phyloP scores from a whole-genome alignment of 2,888 invertebrate genomes.

The Ormyrus labotus region DNA sequence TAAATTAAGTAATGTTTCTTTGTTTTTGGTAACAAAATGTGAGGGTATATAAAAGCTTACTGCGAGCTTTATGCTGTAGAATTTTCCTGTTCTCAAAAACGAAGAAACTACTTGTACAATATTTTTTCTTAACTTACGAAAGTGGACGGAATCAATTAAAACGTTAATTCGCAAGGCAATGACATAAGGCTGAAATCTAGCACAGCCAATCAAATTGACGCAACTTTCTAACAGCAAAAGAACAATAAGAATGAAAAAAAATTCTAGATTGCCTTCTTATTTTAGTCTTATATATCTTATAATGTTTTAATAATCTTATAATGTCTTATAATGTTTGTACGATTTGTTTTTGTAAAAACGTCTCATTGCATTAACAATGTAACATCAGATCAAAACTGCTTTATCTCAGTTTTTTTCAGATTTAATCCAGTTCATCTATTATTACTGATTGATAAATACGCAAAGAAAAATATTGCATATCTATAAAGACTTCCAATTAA shows the following conservation, averaged over 20 bases:
- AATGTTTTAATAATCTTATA: no score
- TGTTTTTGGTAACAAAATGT: not conserved
- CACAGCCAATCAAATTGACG: no score
- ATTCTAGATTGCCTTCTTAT: no score
- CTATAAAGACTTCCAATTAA: constrained; percentile 6
- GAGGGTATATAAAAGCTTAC: not conserved
- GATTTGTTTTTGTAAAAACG: no score
- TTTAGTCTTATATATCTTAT: no score
- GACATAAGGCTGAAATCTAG: not conserved
- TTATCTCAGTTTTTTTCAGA: constrained; percentile 23
- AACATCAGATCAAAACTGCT: constrained; percentile 25
- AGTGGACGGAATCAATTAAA: constrained; percentile 35
- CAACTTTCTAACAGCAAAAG: no score
- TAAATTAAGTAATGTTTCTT: constrained; percentile 11
- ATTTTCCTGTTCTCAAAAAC: constrained; percentile 8
- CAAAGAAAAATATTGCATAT: not conserved
- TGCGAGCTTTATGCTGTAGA: not conserved
- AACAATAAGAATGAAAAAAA: no score
- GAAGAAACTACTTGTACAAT: constrained; percentile 26
- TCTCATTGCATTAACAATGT: not conserved
- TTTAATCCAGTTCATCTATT: constrained; percentile 12
- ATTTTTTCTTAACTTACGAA: constrained; percentile 33
- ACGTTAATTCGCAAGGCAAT: not conserved
- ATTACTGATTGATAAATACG: constrained; percentile 6
- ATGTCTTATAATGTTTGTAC: no score